Evolutionary conservation across 2,113 vertebrate genomes (phyloP), one percentile per base, ranked within the genome.

Genomic region (Morone saxatilis): DNA sequence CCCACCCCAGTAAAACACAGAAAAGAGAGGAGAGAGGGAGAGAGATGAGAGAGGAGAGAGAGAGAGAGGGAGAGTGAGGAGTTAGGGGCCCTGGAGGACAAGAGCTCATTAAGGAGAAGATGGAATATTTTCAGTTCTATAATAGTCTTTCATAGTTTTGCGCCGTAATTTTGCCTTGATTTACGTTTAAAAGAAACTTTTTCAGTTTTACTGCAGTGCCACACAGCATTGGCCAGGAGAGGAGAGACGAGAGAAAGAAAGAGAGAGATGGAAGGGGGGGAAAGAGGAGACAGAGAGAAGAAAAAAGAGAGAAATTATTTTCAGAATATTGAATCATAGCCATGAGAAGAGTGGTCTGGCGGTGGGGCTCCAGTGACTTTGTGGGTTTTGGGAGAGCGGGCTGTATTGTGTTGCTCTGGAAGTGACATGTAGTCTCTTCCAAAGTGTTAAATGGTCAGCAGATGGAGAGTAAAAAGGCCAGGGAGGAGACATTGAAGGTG

Each of bases 71-170:
- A 57, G 11, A 61, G 40, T 66, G 59, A 41, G 57, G 83, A 73
- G 80, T 75, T 56, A 25, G 47, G 60, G 78, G 81, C 85, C 86
- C 90, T 81, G 53, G 82, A 92, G 92, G 85, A 91, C 84, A 84
- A 66, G 77, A 76, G 90, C 93, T 95, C 93, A 95, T 95, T 95
- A 95, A 94, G 90, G 91, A 89, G 84, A 89, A 82, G 78, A 90
- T 95, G n/a, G 71, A 94, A 94, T 95, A 87, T 94, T 96, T 94
- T 81, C 96, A 93, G 76, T 95, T 94, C 36, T 94, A 95, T 95
- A 94, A 95, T 95, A n/a, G n/a, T 95, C 90, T 94, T 95, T 95
- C 88, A 95, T 94, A 94, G 86, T 93, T 92, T 86, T 93, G 83
- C 19, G 38, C 84, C 84, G 54, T 91, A 92, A 90, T n/a, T 95